phyloP scores from a whole-genome alignment of 2,888 invertebrate species.

The Sturmia bella region DNA sequence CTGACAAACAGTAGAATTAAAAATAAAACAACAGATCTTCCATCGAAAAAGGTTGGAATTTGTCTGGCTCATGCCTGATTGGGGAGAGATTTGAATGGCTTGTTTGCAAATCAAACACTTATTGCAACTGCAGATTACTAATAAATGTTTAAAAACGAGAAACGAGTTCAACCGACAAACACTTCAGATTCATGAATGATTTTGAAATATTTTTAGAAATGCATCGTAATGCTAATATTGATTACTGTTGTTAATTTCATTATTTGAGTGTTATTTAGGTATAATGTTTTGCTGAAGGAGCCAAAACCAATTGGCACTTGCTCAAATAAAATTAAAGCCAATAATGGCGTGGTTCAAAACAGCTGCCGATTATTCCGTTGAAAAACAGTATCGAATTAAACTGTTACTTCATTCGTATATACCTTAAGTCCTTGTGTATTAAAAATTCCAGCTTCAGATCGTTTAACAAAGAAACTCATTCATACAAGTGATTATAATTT shows the following conservation, averaged over 20 bases:
- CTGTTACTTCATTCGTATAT: background rate
- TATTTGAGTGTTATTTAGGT: conserved; percentile 17
- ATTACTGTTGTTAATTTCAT: conserved; percentile 8
- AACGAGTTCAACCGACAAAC: conserved; percentile 11
- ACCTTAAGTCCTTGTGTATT: too few relatives aligned
- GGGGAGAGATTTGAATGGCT: conserved; percentile 6
- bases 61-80: conserved; percentile 39
- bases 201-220: conserved; percentile 3
- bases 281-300: conserved; percentile 3
- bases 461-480: too few relatives aligned
- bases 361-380: conserved; percentile 21
- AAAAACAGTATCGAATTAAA: conserved; percentile 8
- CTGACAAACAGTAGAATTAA: background rate
- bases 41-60: conserved; percentile 46
- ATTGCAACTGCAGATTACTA: conserved; percentile 54
- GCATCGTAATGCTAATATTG: conserved; percentile 12
- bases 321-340: conserved; percentile 39
- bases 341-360: conserved; percentile 9
- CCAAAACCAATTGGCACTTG: conserved; percentile 37
- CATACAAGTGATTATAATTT: too few relatives aligned
- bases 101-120: conserved; percentile 58
- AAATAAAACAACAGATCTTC: background rate
- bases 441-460: too few relatives aligned
- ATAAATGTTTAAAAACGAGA: conserved; percentile 59
- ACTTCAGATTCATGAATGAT: conserved; percentile 28